Percentiles rank a stretch among this genome's conserved stretches.
Evolutionary conservation across 2,113 vertebrate species (phyloP).

Genomic region (Grammomys surdaster): DNA sequence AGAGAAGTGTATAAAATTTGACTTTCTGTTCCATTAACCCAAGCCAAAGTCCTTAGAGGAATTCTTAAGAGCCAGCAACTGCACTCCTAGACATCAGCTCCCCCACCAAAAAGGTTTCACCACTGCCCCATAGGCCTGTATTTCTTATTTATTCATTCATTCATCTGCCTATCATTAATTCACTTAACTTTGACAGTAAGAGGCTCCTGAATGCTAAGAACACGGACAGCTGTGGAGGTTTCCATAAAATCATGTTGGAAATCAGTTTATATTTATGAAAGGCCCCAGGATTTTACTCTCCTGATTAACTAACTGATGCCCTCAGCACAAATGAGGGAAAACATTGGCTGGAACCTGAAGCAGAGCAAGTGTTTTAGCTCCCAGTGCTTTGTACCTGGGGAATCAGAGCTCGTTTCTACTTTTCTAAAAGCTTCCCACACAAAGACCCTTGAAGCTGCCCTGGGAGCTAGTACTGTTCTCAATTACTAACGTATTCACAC

Average conservation of each 20-base stretch:
- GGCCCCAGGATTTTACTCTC: constrained; percentile 9
- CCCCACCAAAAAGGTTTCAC: neutral
- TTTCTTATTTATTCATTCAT: neutral
- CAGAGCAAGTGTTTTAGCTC: neutral
- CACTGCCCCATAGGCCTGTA: neutral
- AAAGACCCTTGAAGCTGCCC: neutral
- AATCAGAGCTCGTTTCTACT: neutral
- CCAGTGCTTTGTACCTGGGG: neutral
- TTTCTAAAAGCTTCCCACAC: neutral
- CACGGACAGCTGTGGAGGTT: neutral
- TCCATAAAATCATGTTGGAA: neutral
- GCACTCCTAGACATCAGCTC: neutral
- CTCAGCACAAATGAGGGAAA: neutral
- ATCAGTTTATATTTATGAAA: neutral
- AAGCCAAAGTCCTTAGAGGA: constrained; percentile 25
- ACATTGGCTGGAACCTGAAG: neutral
- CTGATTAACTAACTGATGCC: neutral
- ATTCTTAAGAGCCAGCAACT: constrained; percentile 5
- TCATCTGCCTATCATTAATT: constrained; percentile 4
- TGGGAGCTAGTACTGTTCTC: constrained; percentile 14
- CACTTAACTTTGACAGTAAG: constrained; percentile 14
- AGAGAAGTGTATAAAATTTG: neutral
- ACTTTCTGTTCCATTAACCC: neutral
- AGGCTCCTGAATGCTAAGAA: neutral
- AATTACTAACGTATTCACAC: neutral